These are phyloP conservation scores for Cosmopolites sordidus DNA, from an alignment of 2,888 invertebrate species.

Conservation along the genomic window DNA sequence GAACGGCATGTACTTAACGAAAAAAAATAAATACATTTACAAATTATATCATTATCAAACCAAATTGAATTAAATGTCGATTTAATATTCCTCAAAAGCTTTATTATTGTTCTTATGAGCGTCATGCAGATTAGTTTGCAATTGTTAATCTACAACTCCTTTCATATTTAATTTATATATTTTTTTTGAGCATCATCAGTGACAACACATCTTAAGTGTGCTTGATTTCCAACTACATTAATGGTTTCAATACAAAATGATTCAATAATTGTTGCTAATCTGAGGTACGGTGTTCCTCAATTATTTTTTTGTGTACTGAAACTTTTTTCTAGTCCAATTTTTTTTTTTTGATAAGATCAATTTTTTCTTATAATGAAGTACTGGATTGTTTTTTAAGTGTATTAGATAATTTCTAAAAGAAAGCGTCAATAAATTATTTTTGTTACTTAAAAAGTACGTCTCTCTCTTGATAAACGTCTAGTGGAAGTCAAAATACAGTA, in stretches of 20 bases:
- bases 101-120: too few relatives aligned
- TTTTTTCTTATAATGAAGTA: not conserved
- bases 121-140: too few relatives aligned
- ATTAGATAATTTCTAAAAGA: slow-evolving; percentile 5
- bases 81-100: too few relatives aligned
- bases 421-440: not conserved
- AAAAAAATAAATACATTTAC: too few relatives aligned
- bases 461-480: not conserved
- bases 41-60: too few relatives aligned
- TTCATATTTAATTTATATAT: too few relatives aligned
- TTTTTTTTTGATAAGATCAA: slow-evolving; percentile 1
- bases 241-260: not conserved
- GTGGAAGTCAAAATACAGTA: not conserved
- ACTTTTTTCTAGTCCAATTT: slow-evolving; percentile 5
- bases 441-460: not conserved
- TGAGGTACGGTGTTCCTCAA: not conserved
- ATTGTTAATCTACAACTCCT: too few relatives aligned
- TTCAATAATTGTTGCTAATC: not conserved
- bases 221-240: too few relatives aligned
- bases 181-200: too few relatives aligned
- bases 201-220: too few relatives aligned
- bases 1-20: too few relatives aligned
- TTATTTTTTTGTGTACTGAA: slow-evolving; percentile 1
- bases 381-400: slow-evolving; percentile 6
- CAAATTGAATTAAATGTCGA: too few relatives aligned